Evolutionary conservation across 2,797 vertebrate species (phyloP).

Genomic region (Lacerta viridis): DNA sequence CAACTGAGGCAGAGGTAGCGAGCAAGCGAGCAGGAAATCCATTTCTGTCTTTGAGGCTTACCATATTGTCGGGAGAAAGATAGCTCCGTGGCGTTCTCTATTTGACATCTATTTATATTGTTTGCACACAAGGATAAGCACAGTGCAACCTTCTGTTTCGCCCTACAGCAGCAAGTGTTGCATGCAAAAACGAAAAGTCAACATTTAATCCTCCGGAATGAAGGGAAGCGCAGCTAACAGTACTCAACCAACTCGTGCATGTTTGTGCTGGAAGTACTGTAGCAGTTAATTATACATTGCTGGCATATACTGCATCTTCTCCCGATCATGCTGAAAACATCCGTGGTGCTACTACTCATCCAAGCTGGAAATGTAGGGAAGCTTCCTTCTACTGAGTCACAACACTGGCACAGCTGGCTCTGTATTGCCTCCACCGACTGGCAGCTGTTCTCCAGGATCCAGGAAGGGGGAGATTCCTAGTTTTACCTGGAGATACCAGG

Average conservation of each 20-base stretch:
- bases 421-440: too few species aligned
- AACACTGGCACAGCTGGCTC: too few species aligned
- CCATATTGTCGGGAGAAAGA: slow-evolving; percentile 49
- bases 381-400: too few species aligned
- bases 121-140: neutral
- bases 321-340: neutral
- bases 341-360: neutral
- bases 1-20: slow-evolving; percentile 36
- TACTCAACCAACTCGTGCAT: slow-evolving; percentile 13
- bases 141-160: slow-evolving; percentile 33
- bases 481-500: too few species aligned
- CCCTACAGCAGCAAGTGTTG: neutral
- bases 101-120: slow-evolving; percentile 45
- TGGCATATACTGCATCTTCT: neutral
- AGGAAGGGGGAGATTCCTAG: too few species aligned
- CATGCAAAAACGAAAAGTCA: slow-evolving; percentile 37
- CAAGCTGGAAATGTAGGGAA: too few species aligned
- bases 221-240: slow-evolving; percentile 14
- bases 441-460: too few species aligned
- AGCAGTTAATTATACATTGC: fast-evolving
- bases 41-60: slow-evolving; percentile 43
- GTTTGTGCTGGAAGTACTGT: neutral
- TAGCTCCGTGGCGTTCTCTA: neutral
- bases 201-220: slow-evolving; percentile 35
- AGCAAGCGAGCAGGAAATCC: slow-evolving; percentile 52